Evolutionary conservation across 2,888 invertebrate genomes (phyloP).

Genomic region (Megaustenia siamemsis): DNA sequence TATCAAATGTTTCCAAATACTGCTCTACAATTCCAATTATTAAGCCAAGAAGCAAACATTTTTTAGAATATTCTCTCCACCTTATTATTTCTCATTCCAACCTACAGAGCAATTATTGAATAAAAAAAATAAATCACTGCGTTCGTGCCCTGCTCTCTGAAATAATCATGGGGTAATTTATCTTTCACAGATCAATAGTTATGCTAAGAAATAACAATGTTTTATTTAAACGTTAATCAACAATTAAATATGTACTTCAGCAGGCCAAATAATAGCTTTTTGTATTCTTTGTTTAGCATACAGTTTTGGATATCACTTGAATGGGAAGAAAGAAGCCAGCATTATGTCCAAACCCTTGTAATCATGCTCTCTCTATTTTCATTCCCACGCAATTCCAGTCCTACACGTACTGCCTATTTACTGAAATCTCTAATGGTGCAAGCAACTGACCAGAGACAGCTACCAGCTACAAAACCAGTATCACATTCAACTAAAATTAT

Average conservation of each 20-base stretch:
- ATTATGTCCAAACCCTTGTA: too few relatives aligned
- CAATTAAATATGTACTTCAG: not conserved
- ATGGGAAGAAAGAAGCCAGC: too few relatives aligned
- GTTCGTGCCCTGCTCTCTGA: not conserved
- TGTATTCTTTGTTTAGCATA: too few relatives aligned
- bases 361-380: not conserved
- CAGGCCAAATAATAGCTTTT: not conserved
- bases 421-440: not conserved
- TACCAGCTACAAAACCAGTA: too few relatives aligned
- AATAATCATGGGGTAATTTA: not conserved
- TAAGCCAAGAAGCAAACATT: slow-evolving; percentile 11
- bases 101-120: slow-evolving; percentile 16
- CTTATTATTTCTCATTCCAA: not conserved
- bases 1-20: not conserved
- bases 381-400: not conserved
- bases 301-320: too few relatives aligned
- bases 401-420: not conserved
- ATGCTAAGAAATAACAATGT: not conserved
- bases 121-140: not conserved
- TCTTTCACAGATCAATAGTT: not conserved
- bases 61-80: not conserved
- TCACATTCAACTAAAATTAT: too few relatives aligned
- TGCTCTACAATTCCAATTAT: slow-evolving; percentile 11
- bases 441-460: not conserved
- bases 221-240: not conserved